Percentiles rank a stretch among this genome's conserved stretches.
phyloP scores from a whole-genome alignment of 2,888 invertebrate species.

The Plebejus anna region DNA sequence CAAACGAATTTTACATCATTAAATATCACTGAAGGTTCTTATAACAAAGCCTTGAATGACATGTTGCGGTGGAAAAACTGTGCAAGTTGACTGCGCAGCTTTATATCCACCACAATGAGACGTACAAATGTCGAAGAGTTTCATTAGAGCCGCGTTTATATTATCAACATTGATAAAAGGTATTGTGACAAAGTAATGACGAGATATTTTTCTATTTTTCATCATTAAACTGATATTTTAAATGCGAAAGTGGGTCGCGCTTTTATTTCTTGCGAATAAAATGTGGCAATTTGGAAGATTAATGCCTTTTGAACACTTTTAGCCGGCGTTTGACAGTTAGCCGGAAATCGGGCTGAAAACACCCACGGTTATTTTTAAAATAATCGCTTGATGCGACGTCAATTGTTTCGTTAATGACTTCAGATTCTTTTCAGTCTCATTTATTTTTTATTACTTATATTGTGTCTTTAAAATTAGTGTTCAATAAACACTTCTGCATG shows the following conservation, averaged over 20 bases:
- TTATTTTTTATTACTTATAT: no score
- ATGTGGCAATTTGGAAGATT: conserved; percentile 25
- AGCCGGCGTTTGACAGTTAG: conserved; percentile 14
- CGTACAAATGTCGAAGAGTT: conserved; percentile 22
- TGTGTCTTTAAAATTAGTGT: no score
- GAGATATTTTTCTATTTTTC: conserved; percentile 24
- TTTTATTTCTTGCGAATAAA: conserved; percentile 23
- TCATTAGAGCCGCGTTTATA: conserved; percentile 25
- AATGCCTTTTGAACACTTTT: conserved; percentile 13
- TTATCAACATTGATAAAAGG: conserved; percentile 20
- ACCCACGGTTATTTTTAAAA: background rate
- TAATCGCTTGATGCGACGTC: background rate
- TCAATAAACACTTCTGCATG: no score
- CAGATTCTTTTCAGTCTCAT: no score
- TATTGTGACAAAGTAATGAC: conserved; percentile 16
- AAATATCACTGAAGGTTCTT: background rate
- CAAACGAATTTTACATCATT: background rate
- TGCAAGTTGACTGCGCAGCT: conserved; percentile 15
- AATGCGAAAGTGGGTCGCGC: conserved; percentile 21
- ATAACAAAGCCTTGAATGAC: background rate
- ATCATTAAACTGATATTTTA: conserved; percentile 17
- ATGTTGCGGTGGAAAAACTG: conserved; percentile 2
- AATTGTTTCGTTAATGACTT: background rate
- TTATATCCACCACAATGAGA: background rate
- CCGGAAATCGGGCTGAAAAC: conserved; percentile 3